Evolutionary conservation across 2,797 vertebrate species (phyloP).

Genomic region (Xenopus petersii): DNA sequence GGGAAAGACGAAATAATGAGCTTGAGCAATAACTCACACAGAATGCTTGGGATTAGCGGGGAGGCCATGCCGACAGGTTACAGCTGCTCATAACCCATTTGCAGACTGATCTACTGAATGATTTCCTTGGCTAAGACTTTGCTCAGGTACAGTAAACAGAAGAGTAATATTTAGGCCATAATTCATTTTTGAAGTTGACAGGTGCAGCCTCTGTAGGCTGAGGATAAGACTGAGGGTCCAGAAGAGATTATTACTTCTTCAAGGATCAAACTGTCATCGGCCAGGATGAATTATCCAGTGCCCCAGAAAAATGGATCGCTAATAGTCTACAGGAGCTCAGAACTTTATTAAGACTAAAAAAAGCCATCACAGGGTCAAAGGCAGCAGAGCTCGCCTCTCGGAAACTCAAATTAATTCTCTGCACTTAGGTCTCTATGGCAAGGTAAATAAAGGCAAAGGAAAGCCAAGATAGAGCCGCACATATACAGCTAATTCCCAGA

Average conservation of each 20-base stretch:
- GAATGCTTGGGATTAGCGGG: background rate
- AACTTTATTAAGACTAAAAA: conserved; percentile 25
- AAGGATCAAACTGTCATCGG: conserved; percentile 42
- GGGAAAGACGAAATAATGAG: background rate
- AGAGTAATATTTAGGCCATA: conserved; percentile 39
- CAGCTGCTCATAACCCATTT: background rate
- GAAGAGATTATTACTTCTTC: conserved; percentile 48
- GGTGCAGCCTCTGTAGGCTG: conserved; percentile 37
- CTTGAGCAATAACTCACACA: background rate
- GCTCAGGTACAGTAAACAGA: conserved; percentile 32
- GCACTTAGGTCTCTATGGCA: too few species aligned
- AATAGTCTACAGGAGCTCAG: conserved; percentile 16
- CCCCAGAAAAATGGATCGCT: conserved; percentile 32
- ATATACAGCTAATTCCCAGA: too few species aligned
- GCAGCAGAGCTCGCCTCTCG: background rate
- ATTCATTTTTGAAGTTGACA: conserved; percentile 46
- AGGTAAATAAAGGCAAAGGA: too few species aligned
- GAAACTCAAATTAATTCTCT: too few species aligned
- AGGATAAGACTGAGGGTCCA: conserved; percentile 42
- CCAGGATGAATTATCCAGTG: conserved; percentile 27
- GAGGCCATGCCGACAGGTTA: background rate
- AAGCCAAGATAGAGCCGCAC: too few species aligned
- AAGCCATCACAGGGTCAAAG: too few species aligned
- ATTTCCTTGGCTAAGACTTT: conserved; percentile 4
- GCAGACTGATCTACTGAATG: background rate